These are phyloP conservation scores for Ethmia dodecea DNA, from an alignment of 2,888 invertebrate species.

Conservation along the genomic window DNA sequence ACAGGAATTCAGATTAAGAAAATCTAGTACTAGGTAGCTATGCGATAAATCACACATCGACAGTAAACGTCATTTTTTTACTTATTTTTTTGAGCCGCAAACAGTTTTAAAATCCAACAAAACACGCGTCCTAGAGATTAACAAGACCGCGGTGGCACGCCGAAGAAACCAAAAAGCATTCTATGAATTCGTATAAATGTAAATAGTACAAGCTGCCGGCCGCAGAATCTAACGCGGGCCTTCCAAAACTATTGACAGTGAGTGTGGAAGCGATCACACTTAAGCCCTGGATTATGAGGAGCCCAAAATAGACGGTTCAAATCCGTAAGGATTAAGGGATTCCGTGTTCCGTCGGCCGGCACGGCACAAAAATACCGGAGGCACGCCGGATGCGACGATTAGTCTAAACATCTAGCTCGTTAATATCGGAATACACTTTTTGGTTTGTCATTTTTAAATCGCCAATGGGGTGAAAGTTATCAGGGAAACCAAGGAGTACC, in stretches of 20 bases:
- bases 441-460: constrained; percentile 30
- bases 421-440: constrained; percentile 59
- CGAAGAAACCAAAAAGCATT: constrained; percentile 67
- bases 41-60: too few relatives aligned
- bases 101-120: too few relatives aligned
- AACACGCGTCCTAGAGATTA: too few relatives aligned
- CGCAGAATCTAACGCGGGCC: constrained; percentile 71
- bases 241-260: constrained; percentile 77
- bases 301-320: constrained; percentile 76
- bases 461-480: not conserved
- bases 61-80: too few relatives aligned
- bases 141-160: too few relatives aligned
- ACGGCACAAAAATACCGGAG: constrained; percentile 72
- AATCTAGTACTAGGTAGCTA: too few relatives aligned
- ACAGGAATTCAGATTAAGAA: too few relatives aligned
- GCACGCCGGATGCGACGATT: constrained; percentile 75
- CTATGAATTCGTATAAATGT: constrained; percentile 50
- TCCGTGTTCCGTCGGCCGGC: constrained; percentile 69
- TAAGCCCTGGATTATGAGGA: constrained; percentile 75
- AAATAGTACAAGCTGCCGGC: constrained; percentile 62
- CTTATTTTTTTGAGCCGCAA: too few relatives aligned
- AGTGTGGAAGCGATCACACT: constrained; percentile 76
- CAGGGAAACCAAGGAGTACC: too few relatives aligned
- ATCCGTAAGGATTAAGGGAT: constrained; percentile 75
- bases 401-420: constrained; percentile 67